A percentile compares a stretch with the other conserved stretches of the same genome.
These are phyloP conservation scores for Trichoplusia ni DNA, from an alignment of 1,140 invertebrate genomes.

Conservation along the genomic window DNA sequence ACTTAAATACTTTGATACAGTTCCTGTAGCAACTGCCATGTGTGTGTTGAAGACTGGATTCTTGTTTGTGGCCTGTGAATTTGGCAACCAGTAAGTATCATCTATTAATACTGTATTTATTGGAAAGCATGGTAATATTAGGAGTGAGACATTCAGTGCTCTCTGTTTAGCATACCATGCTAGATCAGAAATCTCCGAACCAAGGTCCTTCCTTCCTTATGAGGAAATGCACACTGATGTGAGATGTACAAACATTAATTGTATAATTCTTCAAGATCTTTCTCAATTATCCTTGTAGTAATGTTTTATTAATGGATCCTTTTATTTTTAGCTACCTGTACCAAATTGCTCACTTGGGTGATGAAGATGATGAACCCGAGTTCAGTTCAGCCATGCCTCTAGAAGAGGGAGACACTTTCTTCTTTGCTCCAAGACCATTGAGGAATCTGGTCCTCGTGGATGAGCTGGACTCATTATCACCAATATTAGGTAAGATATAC, in stretches of 20 bases:
- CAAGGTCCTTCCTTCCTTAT: slow-evolving; percentile 77
- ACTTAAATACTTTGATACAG: slow-evolving; percentile 99
- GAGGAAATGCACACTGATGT: slow-evolving; percentile 79
- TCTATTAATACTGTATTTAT: background rate
- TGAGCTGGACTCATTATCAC: slow-evolving; percentile 98
- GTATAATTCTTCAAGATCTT: background rate
- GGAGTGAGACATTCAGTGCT: background rate
- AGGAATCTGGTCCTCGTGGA: slow-evolving; percentile 99
- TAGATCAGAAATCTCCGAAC: slow-evolving; percentile 78
- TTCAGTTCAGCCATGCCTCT: slow-evolving; percentile 99
- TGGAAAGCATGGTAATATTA: slow-evolving; percentile 4
- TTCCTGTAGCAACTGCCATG: slow-evolving; percentile 97
- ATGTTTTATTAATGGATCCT: background rate
- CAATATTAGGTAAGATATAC: slow-evolving; percentile 91
- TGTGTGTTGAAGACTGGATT: slow-evolving; percentile 99
- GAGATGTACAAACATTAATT: slow-evolving; percentile 64
- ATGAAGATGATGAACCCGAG: slow-evolving; percentile 99
- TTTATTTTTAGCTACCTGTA: slow-evolving; percentile 92
- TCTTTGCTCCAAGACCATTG: slow-evolving; percentile 96
- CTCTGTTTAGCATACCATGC: slow-evolving; percentile 56
- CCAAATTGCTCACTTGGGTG: slow-evolving; percentile 99
- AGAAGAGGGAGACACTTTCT: slow-evolving; percentile 99
- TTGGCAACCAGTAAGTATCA: slow-evolving; percentile 98
- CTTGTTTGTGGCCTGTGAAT: slow-evolving; percentile 98
- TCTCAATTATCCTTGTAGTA: background rate